phyloP scores from a whole-genome alignment of 2,113 vertebrate species.

The Excalfactoria chinensis region DNA sequence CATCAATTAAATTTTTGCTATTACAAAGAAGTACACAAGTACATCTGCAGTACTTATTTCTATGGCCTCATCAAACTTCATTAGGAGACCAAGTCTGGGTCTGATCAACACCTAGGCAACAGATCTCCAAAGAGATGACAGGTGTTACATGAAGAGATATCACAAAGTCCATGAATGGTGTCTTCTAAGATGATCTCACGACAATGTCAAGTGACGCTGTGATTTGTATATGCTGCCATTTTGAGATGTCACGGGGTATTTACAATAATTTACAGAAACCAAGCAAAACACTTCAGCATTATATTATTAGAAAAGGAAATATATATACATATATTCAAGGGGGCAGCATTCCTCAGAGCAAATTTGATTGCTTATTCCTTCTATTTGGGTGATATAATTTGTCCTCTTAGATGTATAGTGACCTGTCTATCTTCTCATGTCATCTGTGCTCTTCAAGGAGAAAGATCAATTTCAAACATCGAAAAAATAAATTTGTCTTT shows the following conservation, averaged over 20 bases:
- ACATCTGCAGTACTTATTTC: neutral
- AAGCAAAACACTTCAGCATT: neutral
- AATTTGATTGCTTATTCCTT: constrained; percentile 4
- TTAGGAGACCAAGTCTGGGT: neutral
- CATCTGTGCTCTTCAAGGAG: neutral
- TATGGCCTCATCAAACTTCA: neutral
- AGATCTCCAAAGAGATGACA: neutral
- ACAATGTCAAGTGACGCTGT: neutral
- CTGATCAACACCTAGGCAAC: neutral
- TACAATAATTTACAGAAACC: neutral
- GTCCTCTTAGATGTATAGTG: neutral
- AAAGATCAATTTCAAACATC: neutral
- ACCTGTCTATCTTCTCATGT: neutral
- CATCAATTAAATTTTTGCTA: neutral
- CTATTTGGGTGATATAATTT: neutral
- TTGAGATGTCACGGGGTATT: neutral
- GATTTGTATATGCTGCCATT: neutral
- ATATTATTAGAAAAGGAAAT: neutral
- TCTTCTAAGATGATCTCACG: neutral
- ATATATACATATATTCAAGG: neutral
- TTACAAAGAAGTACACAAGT: neutral
- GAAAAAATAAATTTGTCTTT: neutral
- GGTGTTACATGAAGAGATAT: neutral
- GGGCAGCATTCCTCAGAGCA: neutral
- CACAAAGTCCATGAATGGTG: neutral